phyloP scores from a whole-genome alignment of 1,140 invertebrate species.

The Drosophila punjabiensis region DNA sequence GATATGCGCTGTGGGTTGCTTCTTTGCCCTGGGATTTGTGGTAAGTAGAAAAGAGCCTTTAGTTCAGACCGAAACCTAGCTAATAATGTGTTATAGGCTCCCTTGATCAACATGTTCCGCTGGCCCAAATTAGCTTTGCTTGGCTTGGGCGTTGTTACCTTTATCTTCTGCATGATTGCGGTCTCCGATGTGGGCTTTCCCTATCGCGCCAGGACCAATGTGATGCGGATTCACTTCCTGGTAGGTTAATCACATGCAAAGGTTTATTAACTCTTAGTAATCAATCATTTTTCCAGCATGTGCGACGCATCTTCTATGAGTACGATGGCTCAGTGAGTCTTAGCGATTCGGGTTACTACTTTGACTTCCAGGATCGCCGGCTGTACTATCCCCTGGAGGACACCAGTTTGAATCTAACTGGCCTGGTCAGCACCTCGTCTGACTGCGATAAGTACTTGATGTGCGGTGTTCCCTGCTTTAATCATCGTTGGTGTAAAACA shows the following conservation, averaged over 20 bases:
- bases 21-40: slow-evolving; percentile 78
- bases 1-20: slow-evolving; percentile 84
- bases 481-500: slow-evolving; percentile 86
- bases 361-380: slow-evolving; percentile 90
- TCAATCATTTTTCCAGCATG: slow-evolving; percentile 86
- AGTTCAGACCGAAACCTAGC: background rate
- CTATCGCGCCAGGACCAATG: slow-evolving; percentile 89
- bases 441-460: slow-evolving; percentile 89
- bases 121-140: slow-evolving; percentile 60
- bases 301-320: slow-evolving; percentile 88
- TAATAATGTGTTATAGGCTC: slow-evolving; percentile 43
- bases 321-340: slow-evolving; percentile 86
- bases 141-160: slow-evolving; percentile 85
- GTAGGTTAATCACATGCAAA: slow-evolving; percentile 84
- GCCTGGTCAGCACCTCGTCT: slow-evolving; percentile 86
- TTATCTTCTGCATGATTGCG: slow-evolving; percentile 87
- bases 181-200: slow-evolving; percentile 91
- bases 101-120: slow-evolving; percentile 74
- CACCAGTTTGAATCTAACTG: slow-evolving; percentile 78
- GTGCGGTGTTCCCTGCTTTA: slow-evolving; percentile 91
- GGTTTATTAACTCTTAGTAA: background rate
- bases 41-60: slow-evolving; percentile 32
- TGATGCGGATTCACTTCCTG: slow-evolving; percentile 89
- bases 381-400: slow-evolving; percentile 87
- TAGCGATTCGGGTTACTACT: slow-evolving; percentile 89